phyloP scores from a whole-genome alignment of 2,888 invertebrate genomes.

The Parnassius mnemosyne region DNA sequence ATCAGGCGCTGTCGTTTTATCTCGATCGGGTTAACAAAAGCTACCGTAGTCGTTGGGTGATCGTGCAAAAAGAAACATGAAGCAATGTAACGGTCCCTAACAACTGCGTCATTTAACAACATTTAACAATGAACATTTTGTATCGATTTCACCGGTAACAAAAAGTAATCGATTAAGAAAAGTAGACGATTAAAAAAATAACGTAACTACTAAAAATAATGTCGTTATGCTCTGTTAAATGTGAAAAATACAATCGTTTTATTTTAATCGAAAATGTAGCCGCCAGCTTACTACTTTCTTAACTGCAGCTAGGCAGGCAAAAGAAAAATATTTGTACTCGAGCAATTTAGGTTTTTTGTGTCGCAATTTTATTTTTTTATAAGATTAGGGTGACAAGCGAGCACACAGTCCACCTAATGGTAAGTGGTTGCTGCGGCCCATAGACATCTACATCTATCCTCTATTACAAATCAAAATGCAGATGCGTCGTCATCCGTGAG shows the following conservation, averaged over 20 bases:
- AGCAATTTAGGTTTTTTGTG: neutral
- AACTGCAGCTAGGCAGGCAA: constrained; percentile 1
- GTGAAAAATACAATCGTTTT: constrained; percentile 4
- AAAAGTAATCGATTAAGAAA: constrained; percentile 49
- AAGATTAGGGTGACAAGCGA: no score
- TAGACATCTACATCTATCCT: no score
- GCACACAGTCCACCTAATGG: no score
- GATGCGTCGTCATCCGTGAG: no score
- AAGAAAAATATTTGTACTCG: neutral
- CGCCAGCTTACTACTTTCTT: constrained; percentile 7
- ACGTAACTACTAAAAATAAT: constrained; percentile 19
- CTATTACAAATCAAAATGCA: no score
- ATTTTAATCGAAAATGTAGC: neutral
- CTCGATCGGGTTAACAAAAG: constrained; percentile 21
- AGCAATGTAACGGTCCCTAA: constrained; percentile 36
- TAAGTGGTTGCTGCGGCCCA: no score
- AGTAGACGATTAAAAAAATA: constrained; percentile 41
- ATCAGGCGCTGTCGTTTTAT: constrained; percentile 17
- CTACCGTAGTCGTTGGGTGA: constrained; percentile 9
- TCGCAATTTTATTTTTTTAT: no score
- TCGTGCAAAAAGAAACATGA: constrained; percentile 18
- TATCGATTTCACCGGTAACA: constrained; percentile 52
- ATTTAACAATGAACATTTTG: constrained; percentile 29
- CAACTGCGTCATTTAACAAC: constrained; percentile 41
- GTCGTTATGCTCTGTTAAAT: constrained; percentile 14